phyloP scores from a whole-genome alignment of 1,140 invertebrate species.

The Drosophila bocki region DNA sequence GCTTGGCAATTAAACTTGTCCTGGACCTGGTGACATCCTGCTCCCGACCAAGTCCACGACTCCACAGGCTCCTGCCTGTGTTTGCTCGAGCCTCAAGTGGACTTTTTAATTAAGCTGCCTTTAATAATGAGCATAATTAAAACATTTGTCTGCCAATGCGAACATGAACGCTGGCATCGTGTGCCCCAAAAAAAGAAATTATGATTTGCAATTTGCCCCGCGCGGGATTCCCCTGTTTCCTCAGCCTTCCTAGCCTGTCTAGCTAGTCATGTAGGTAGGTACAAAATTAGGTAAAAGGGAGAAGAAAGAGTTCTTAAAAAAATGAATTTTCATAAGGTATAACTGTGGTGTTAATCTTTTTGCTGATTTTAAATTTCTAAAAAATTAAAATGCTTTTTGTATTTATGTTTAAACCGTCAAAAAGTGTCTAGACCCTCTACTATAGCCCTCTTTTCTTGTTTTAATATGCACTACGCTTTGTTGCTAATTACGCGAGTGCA shows the following conservation, averaged over 20 bases:
- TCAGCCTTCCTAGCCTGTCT: not conserved
- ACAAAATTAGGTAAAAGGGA: no score
- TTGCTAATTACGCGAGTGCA: conserved; percentile 51
- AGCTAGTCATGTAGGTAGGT: not conserved
- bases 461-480: conserved; percentile 38
- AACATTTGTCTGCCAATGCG: conserved; percentile 41
- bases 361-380: no score
- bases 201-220: conserved; percentile 50
- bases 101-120: conserved; percentile 52
- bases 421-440: not conserved
- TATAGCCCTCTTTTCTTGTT: not conserved
- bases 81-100: conserved; percentile 18
- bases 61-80: not conserved
- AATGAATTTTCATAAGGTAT: no score
- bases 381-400: not conserved
- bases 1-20: conserved; percentile 32
- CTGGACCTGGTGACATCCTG: conserved; percentile 5
- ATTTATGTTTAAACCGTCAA: no score
- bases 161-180: conserved; percentile 15
- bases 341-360: not conserved
- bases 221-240: not conserved
- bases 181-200: conserved; percentile 27
- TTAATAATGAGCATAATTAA: conserved; percentile 53
- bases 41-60: not conserved
- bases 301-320: not conserved